Conservation (phyloP, 1,140 invertebrate genomes). For the Riptortus pedestris region DNA sequence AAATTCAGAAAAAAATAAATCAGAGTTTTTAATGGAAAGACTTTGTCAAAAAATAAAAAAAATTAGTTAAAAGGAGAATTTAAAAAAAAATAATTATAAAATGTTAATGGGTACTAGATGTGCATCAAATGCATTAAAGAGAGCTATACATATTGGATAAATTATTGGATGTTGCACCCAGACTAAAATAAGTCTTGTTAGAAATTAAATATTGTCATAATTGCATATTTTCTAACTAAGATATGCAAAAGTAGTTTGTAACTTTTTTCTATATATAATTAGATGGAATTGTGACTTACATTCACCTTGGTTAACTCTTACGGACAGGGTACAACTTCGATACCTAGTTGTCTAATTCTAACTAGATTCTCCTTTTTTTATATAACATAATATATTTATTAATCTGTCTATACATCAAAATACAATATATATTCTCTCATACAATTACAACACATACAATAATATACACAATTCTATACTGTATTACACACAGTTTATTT, state of each 20-base stretch:
- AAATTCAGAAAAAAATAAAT: too few species aligned
- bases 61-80: too few species aligned
- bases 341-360: not conserved
- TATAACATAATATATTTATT: not conserved
- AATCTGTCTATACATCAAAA: not conserved
- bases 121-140: too few species aligned
- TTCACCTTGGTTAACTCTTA: not conserved
- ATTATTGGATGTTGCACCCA: too few species aligned
- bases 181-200: too few species aligned
- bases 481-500: not conserved
- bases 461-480: not conserved
- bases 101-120: too few species aligned
- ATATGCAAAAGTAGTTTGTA: constrained; percentile 1
- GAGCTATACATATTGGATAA: too few species aligned
- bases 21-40: too few species aligned
- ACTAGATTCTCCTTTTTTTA: not conserved
- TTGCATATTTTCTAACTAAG: not conserved
- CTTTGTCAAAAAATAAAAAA: too few species aligned
- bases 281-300: too few species aligned
- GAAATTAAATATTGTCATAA: too few species aligned
- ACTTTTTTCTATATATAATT: not conserved
- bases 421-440: constrained; percentile 4
- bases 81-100: too few species aligned
- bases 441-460: not conserved
- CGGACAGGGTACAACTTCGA: not conserved